phyloP scores from a whole-genome alignment of 2,888 invertebrate species.

The Strigamia transsilvanica region DNA sequence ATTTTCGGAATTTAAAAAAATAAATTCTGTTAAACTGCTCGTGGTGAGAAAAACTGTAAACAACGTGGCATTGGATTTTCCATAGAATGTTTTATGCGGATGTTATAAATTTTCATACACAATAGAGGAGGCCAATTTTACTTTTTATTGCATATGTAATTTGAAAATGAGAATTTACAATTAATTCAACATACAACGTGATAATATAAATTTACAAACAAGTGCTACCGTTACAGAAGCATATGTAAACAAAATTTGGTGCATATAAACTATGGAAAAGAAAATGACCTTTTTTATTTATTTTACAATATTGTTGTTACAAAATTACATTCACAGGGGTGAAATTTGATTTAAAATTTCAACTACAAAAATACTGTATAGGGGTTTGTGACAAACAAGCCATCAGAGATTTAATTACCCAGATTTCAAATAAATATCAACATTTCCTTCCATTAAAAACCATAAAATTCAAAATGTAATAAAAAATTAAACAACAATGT shows the following conservation, averaged over 20 bases:
- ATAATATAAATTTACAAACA: slow-evolving; percentile 22
- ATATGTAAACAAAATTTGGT: background rate
- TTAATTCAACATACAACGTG: background rate
- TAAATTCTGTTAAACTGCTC: background rate
- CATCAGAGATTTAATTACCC: background rate
- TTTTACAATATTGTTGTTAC: slow-evolving; percentile 23
- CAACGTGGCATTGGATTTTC: too few relatives aligned
- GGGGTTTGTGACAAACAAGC: background rate
- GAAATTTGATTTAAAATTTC: background rate
- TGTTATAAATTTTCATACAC: background rate
- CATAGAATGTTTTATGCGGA: background rate
- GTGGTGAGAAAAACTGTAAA: background rate
- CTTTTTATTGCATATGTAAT: slow-evolving; percentile 1
- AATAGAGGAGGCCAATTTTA: background rate
- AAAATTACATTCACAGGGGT: slow-evolving; percentile 36
- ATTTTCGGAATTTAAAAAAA: background rate
- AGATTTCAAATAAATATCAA: background rate
- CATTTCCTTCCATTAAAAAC: background rate
- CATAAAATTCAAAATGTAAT: background rate
- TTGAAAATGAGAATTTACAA: background rate
- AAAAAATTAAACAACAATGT: too few relatives aligned
- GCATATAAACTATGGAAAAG: background rate
- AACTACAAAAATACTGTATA: slow-evolving; percentile 22
- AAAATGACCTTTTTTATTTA: slow-evolving; percentile 16
- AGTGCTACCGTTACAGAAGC: background rate